Conservation (phyloP, 2,113 vertebrate genomes). For the Hippocampus abdominalis region DNA sequence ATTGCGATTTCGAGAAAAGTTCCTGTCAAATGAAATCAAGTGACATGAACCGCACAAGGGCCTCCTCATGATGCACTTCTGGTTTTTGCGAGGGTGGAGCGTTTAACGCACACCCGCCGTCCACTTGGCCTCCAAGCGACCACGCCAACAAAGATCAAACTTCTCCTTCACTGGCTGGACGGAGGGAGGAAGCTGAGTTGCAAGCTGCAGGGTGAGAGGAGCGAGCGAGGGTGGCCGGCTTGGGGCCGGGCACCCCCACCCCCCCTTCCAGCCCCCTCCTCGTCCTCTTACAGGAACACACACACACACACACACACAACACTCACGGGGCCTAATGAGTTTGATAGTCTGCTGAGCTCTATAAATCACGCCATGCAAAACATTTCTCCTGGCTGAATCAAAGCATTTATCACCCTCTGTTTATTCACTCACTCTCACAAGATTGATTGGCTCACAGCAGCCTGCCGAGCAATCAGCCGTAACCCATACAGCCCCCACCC, state of each 20-base stretch:
- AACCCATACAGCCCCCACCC: slow-evolving; percentile 38
- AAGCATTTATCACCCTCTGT: slow-evolving; percentile 99
- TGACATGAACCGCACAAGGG: not conserved
- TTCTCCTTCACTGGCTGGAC: not conserved
- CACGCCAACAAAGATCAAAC: not conserved
- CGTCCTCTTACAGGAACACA: slow-evolving; percentile 90
- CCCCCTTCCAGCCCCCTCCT: slow-evolving; percentile 71
- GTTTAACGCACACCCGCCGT: not conserved
- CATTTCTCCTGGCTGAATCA: slow-evolving; percentile 99
- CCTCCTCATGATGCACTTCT: not conserved
- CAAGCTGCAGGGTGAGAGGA: slow-evolving; percentile 24
- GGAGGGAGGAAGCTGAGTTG: not conserved
- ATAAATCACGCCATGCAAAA: slow-evolving; percentile 99
- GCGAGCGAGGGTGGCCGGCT: slow-evolving; percentile 31
- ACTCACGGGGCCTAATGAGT: slow-evolving; percentile 91
- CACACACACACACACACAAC: not conserved
- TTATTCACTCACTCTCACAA: slow-evolving; percentile 97
- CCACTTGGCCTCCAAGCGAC: not conserved
- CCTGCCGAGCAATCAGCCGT: slow-evolving; percentile 80
- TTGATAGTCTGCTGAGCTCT: slow-evolving; percentile 99
- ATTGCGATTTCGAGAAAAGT: too few relatives aligned
- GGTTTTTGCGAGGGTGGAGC: not conserved
- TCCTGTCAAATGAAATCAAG: too few relatives aligned
- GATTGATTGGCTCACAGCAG: slow-evolving; percentile 93
- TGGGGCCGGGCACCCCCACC: slow-evolving; percentile 67